Conservation (phyloP, 2,113 vertebrate species). For the Stegastes partitus region DNA sequence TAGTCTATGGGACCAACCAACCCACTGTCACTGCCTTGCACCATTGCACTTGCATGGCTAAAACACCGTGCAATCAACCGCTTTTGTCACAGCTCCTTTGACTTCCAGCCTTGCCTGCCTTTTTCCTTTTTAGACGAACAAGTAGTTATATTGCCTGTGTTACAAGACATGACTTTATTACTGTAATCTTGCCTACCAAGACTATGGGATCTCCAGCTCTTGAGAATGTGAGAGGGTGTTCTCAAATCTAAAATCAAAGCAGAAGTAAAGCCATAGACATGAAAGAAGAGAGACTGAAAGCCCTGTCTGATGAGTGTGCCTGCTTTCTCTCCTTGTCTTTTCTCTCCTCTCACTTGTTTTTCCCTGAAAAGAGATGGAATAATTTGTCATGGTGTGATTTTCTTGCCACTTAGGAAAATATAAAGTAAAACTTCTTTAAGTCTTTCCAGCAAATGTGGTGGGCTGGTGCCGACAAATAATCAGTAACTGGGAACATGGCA, state of each 20-base stretch:
- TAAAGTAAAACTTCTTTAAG: constrained; percentile 36
- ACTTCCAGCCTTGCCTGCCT: not conserved
- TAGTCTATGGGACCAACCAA: not conserved
- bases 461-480: constrained; percentile 39
- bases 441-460: constrained; percentile 30
- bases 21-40: not conserved
- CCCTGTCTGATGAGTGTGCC: constrained; percentile 45
- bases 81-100: not conserved
- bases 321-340: constrained; percentile 33
- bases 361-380: constrained; percentile 38
- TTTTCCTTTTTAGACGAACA: constrained; percentile 17
- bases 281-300: constrained; percentile 66
- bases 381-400: constrained; percentile 55
- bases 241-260: constrained; percentile 76
- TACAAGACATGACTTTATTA: constrained; percentile 40
- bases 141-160: constrained; percentile 28
- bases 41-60: not conserved
- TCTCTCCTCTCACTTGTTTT: constrained; percentile 35
- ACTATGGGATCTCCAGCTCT: constrained; percentile 44
- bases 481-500: constrained; percentile 44
- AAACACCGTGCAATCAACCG: not conserved
- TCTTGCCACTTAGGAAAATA: constrained; percentile 51
- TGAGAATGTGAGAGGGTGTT: constrained; percentile 59
- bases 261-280: constrained; percentile 65
- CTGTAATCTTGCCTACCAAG: constrained; percentile 52